Evolutionary conservation across 2,888 invertebrate species (phyloP).

Genomic region (Oligia fasciuncula): DNA sequence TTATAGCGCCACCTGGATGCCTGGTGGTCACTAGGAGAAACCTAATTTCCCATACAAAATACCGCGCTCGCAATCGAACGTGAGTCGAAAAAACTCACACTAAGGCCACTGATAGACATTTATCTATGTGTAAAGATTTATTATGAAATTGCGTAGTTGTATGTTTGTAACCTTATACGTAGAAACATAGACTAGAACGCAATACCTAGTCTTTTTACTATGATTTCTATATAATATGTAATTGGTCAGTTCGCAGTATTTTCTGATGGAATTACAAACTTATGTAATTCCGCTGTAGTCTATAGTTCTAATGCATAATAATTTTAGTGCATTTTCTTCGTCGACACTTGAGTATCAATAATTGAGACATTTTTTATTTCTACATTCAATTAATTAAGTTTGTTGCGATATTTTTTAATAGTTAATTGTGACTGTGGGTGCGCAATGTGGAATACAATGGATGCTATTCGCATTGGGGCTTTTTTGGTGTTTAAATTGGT

Average conservation of each 20-base stretch:
- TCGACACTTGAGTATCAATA: not conserved
- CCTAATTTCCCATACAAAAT: too few relatives aligned
- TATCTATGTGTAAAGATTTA: not conserved
- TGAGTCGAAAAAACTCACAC: too few relatives aligned
- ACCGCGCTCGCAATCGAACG: too few relatives aligned
- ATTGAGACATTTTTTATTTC: not conserved
- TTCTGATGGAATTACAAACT: not conserved
- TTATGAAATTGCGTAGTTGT: conserved; percentile 17
- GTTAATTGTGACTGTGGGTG: too few relatives aligned
- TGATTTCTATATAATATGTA: not conserved
- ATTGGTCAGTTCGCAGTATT: not conserved
- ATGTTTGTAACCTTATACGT: conserved; percentile 4
- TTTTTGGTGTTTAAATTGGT: not conserved
- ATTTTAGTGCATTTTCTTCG: not conserved
- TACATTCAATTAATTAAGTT: not conserved
- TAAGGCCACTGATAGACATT: not conserved
- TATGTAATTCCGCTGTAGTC: not conserved
- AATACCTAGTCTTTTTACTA: conserved; percentile 10
- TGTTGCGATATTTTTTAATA: not conserved
- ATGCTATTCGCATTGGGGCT: not conserved
- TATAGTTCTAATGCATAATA: not conserved
- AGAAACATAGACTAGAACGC: conserved; percentile 8
- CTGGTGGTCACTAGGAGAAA: too few relatives aligned
- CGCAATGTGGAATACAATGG: not conserved
- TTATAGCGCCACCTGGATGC: too few relatives aligned